These are phyloP conservation scores for Odontocerum albicorne DNA, from an alignment of 2,888 invertebrate species.

Conservation along the genomic window DNA sequence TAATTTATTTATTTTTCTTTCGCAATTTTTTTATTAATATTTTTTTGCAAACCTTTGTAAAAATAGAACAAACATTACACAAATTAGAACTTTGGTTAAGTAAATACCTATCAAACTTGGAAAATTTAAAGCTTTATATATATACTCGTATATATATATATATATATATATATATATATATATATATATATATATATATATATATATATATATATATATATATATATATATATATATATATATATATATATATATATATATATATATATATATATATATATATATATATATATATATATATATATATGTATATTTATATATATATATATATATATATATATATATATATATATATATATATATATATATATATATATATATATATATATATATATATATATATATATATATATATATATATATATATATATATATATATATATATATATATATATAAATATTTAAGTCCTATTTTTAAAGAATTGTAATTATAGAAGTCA, in stretches of 20 bases:
- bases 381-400: too few relatives aligned
- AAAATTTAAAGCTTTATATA: not conserved
- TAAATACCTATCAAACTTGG: not conserved
- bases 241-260: not conserved
- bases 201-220: not conserved
- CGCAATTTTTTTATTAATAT: not conserved
- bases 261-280: not conserved
- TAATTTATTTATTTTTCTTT: not conserved
- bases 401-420: too few relatives aligned
- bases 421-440: too few relatives aligned
- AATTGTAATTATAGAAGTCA: too few relatives aligned
- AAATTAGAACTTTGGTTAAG: not conserved
- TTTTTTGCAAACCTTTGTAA: too few relatives aligned
- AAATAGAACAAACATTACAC: not conserved
- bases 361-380: too few relatives aligned
- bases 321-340: not conserved
- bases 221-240: not conserved
- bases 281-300: not conserved
- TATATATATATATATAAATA: too few relatives aligned
- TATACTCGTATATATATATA: not conserved
- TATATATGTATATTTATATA: not conserved
- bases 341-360: too few relatives aligned
- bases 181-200: not conserved
- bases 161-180: not conserved
- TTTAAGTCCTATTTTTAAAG: too few relatives aligned